Evolutionary conservation across 1,140 invertebrate species (phyloP).

Genomic region (Bombus sibiricus): DNA sequence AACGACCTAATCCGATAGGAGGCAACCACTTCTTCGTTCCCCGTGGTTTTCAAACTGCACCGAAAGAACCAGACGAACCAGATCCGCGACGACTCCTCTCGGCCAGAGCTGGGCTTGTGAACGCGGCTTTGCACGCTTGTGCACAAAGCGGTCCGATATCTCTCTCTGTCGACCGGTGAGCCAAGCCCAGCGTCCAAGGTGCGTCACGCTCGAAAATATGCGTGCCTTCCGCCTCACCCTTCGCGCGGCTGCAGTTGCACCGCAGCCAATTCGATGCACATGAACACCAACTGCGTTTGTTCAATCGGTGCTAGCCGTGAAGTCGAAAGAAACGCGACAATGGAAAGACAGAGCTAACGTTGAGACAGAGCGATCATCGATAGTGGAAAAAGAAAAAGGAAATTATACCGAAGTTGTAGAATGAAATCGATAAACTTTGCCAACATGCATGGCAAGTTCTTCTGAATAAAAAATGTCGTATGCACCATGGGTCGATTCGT

Average conservation of each 20-base stretch:
- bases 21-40: not conserved
- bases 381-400: too few relatives aligned
- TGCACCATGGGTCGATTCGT: too few relatives aligned
- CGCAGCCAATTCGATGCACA: conserved; percentile 31
- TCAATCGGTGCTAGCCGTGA: not conserved
- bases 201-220: conserved; percentile 75
- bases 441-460: too few relatives aligned
- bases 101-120: not conserved
- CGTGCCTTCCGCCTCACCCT: conserved; percentile 65
- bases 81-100: conserved; percentile 8
- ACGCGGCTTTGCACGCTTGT: conserved; percentile 45
- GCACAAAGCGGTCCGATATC: conserved; percentile 33
- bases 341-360: not conserved
- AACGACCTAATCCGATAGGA: conserved; percentile 2
- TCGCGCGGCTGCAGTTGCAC: conserved; percentile 4
- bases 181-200: conserved; percentile 70
- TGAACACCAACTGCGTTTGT: not conserved
- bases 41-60: not conserved
- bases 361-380: too few relatives aligned
- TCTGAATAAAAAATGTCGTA: too few relatives aligned
- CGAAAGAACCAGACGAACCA: conserved; percentile 15
- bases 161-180: conserved; percentile 22
- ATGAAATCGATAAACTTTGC: too few relatives aligned
- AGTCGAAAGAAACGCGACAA: not conserved
- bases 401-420: too few relatives aligned